Base-by-base conservation (phyloP, 2,113 vertebrate genomes). In the Colius striatus region DNA sequence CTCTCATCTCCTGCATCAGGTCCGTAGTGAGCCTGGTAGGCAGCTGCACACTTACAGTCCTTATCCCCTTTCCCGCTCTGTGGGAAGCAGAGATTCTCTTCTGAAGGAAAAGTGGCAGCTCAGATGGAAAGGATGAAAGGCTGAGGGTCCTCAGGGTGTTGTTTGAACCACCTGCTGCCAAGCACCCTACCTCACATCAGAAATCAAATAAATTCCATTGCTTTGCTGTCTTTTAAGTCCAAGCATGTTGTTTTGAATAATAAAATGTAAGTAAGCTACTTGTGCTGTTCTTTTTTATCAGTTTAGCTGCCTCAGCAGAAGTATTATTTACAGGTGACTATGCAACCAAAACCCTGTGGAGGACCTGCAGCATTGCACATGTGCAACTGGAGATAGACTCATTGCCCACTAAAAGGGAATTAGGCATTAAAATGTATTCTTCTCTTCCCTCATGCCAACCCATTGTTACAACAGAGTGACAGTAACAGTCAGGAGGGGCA, bases 401-500 rank as follows among this genome's bases (percentile, higher is more conserved):
- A 63, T 16, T 29, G 15, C 26, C 34, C 20, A 51, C 47, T 66
- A 23, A 51, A 79, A 94, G 66, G 43, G 38, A 90, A 77, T 22
- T 63, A 13, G 89, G 67, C 77, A 84, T 16, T 29, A 67, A 90
- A 90, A 90, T 81, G 36, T 51, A 23, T 77, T 86, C 67, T 80
- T 17, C 19, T 85, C 23, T 86, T 9, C 68, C 32, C 48, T 86
- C 43, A 34, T 60, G 79, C 89, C 90, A 93, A 26, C 68, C 55
- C 55, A 97, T 84, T 95, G 90, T 95, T 94, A 74, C 21, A 93
- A 32, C 47, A 80, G 22, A 74, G 65, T 83, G 92, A 93, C 88
- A 90, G 58, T 53, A 90, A 77, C 13, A 88, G 83, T 84, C 67
- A 90, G 82, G 90, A 94, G 30, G 41, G 83, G 48, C 90, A 87